A percentile compares a stretch with the other conserved stretches of the same genome.
Conservation (phyloP, 1,140 invertebrate genomes). For the Drosophila gunungcola region DNA sequence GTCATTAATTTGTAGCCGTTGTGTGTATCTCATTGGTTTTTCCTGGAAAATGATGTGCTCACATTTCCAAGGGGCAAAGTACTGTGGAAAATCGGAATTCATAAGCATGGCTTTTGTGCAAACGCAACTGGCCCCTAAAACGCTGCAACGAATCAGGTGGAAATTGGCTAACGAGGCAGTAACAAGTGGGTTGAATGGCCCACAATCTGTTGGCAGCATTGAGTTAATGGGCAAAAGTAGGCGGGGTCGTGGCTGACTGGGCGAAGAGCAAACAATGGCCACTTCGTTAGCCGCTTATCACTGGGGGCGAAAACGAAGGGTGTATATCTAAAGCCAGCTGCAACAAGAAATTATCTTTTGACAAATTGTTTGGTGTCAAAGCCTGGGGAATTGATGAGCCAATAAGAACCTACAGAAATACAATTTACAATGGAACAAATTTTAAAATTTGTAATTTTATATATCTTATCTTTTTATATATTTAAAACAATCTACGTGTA, state of each 20-base stretch:
- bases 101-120: conserved; percentile 2
- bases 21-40: conserved; percentile 9
- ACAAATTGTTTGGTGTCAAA: conserved; percentile 72
- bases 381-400: conserved; percentile 36
- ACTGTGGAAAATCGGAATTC: conserved; percentile 1
- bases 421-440: not conserved
- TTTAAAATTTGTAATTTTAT: no score
- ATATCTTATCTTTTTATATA: no score
- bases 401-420: conserved; percentile 7
- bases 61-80: conserved; percentile 12
- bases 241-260: conserved; percentile 7
- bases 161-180: conserved; percentile 14
- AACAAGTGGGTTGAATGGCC: conserved; percentile 44
- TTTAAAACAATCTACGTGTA: no score
- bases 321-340: conserved; percentile 26
- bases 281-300: conserved; percentile 74
- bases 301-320: conserved; percentile 8
- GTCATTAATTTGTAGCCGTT: conserved; percentile 14
- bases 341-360: conserved; percentile 67
- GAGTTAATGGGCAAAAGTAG: conserved; percentile 11
- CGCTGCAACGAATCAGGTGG: conserved; percentile 49
- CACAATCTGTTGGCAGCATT: conserved; percentile 48
- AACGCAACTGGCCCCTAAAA: conserved; percentile 53
- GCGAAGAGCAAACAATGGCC: conserved; percentile 55
- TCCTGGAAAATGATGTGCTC: conserved; percentile 11